Base-by-base conservation (phyloP, 2,888 invertebrate species). In the Neoaliturus tenellus region DNA sequence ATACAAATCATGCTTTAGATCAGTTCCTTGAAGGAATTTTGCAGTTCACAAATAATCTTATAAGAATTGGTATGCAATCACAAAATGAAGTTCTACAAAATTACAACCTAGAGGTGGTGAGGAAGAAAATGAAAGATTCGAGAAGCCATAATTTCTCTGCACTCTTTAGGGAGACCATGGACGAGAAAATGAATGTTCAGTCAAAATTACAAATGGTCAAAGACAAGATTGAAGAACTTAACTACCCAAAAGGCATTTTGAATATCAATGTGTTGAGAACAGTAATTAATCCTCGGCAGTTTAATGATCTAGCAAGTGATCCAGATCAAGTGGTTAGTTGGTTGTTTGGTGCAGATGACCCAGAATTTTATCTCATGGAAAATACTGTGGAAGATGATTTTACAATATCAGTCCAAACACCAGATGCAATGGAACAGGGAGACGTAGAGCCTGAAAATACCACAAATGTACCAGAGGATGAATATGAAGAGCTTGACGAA, bases 1-100 rank as follows among this genome's bases (percentile, higher is more conserved):
- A 94, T 89, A 97, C 97, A 10, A 97, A 98, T 91, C 96, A 97
- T 89, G 97, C 97, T 5, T 90, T 98, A 67, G 97, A 97, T 91
- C 96, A 97, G 89, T 97, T 97, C 89, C 90, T 97, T 44, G 94
- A 96, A 89, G 95, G 95, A 12, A 91, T 96, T 17, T 88, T 94
- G 0, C 88, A 90, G 31, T 90, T 92, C 2, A 95, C 95, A 0
- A 88, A 92, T 0, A 92, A 92, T 84, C 91, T 96, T 84, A 91
- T 96, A 0, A 92, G 96, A 84, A 91, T 96, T 82, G 96, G 96
- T 5, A 55, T 20, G 8, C 75, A 84, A 58, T 84, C 83, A 31
- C 84, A 85, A 67, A 83, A 58, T 44, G 23, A 44, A 51, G 20
- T 62, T 41, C 39, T 82, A 23, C 23, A 73, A 35, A 35, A 55